Evolutionary conservation across 2,797 vertebrate genomes (phyloP).

Genomic region (Buceros bicornis): DNA sequence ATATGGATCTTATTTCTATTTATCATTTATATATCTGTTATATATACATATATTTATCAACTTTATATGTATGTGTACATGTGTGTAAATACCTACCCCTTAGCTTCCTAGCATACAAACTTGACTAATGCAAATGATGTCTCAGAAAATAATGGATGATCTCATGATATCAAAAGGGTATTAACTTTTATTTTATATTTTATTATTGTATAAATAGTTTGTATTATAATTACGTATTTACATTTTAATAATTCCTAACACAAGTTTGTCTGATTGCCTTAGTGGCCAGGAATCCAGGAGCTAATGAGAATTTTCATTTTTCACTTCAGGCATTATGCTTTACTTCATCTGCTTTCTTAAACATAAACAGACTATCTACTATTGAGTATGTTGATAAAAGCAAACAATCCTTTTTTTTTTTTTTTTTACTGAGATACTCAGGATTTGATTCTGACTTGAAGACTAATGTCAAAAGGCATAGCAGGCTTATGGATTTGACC

Average conservation of each 20-base stretch:
- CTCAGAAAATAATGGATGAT: background rate
- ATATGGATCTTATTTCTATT: background rate
- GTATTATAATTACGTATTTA: background rate
- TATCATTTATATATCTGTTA: background rate
- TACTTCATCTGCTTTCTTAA: background rate
- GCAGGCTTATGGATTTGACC: background rate
- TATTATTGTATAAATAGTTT: background rate
- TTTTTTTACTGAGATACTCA: background rate
- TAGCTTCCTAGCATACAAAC: background rate
- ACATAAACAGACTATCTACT: background rate
- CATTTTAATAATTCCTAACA: background rate
- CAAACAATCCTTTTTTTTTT: accelerated
- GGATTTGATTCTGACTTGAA: background rate
- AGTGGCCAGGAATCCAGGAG: background rate
- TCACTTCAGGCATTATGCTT: background rate
- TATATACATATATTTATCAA: background rate
- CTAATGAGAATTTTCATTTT: background rate
- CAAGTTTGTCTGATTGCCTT: background rate
- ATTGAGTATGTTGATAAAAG: background rate
- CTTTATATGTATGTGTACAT: background rate
- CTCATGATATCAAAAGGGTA: background rate
- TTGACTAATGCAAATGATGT: background rate
- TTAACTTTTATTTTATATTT: background rate
- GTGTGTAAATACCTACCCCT: background rate
- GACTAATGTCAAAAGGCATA: background rate